A percentile compares a stretch with the other conserved stretches of the same genome.
phyloP scores from a whole-genome alignment of 1,140 invertebrate species.

The Drosophila funebris region DNA sequence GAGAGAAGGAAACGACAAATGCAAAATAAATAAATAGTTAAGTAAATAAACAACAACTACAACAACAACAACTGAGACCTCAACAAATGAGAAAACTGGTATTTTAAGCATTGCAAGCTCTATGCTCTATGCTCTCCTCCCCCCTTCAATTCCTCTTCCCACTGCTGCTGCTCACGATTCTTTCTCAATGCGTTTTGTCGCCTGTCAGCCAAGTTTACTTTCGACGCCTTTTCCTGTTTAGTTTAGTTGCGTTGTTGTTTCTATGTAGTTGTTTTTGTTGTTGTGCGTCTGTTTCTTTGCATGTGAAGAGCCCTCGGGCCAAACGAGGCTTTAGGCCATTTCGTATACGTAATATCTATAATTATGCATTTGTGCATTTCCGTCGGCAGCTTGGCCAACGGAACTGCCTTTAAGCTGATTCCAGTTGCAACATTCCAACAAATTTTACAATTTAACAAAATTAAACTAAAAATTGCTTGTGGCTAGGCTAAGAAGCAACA shows the following conservation, averaged over 20 bases:
- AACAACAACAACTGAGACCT: constrained; percentile 14
- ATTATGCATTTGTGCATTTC: constrained; percentile 52
- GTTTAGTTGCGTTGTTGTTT: constrained; percentile 17
- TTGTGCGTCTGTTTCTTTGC: background rate
- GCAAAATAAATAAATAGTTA: constrained; percentile 55
- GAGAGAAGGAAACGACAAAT: constrained; percentile 28
- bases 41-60: constrained; percentile 37
- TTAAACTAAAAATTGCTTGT: constrained; percentile 15
- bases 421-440: too few relatives aligned
- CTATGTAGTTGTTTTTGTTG: constrained; percentile 15
- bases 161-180: background rate
- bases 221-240: constrained; percentile 38
- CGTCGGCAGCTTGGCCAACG: constrained; percentile 16
- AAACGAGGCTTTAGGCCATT: constrained; percentile 17
- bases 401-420: constrained; percentile 21
- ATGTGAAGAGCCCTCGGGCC: constrained; percentile 6
- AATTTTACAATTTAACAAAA: constrained; percentile 14
- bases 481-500: constrained; percentile 7
- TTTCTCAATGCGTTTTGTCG: constrained; percentile 27
- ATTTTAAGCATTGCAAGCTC: constrained; percentile 27
- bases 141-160: background rate
- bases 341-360: constrained; percentile 55
- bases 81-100: constrained; percentile 46
- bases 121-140: background rate
- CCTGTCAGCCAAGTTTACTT: constrained; percentile 31